A percentile compares a stretch with the other conserved stretches of the same genome.
Evolutionary conservation across 1,140 invertebrate species (phyloP).

Genomic region (Macrobrachium nipponense): DNA sequence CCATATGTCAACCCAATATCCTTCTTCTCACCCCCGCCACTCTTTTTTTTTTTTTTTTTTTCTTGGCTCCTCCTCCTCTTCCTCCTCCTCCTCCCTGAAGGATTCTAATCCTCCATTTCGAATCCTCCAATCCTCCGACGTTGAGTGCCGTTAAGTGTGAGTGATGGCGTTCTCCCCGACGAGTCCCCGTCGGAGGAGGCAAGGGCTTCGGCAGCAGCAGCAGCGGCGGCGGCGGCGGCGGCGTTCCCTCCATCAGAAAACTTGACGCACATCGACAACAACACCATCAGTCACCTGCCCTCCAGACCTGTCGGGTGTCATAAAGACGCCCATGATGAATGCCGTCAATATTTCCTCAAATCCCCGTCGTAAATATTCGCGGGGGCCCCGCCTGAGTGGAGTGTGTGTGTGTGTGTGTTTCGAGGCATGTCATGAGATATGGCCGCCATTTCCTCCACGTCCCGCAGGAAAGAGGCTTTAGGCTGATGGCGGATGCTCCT

Average conservation of each 20-base stretch:
- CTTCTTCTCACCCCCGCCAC: neutral
- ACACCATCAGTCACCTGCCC: slow-evolving; percentile 43
- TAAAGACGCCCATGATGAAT: slow-evolving; percentile 53
- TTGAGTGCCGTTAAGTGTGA: too few relatives aligned
- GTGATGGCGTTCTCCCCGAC: too few relatives aligned
- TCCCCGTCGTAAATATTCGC: slow-evolving; percentile 55
- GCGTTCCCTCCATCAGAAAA: slow-evolving; percentile 43
- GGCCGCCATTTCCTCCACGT: slow-evolving; percentile 42
- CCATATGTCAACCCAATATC: neutral
- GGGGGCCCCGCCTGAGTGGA: neutral
- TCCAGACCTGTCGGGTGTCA: slow-evolving; percentile 55
- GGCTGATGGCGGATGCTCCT: slow-evolving; percentile 15
- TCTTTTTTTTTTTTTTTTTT: neutral
- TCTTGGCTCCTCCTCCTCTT: too few relatives aligned
- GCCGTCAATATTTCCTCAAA: slow-evolving; percentile 54
- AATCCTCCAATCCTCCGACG: too few relatives aligned
- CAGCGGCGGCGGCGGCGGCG: too few relatives aligned
- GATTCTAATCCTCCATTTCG: too few relatives aligned
- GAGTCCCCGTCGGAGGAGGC: too few relatives aligned
- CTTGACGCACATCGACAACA: slow-evolving; percentile 56
- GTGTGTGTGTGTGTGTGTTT: slow-evolving; percentile 14
- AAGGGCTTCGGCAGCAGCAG: too few relatives aligned
- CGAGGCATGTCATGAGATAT: slow-evolving; percentile 51
- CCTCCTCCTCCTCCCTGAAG: neutral
- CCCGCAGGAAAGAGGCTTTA: slow-evolving; percentile 39